Evolutionary conservation across 2,888 invertebrate genomes (phyloP).

Genomic region (Iphiclides podalirius): DNA sequence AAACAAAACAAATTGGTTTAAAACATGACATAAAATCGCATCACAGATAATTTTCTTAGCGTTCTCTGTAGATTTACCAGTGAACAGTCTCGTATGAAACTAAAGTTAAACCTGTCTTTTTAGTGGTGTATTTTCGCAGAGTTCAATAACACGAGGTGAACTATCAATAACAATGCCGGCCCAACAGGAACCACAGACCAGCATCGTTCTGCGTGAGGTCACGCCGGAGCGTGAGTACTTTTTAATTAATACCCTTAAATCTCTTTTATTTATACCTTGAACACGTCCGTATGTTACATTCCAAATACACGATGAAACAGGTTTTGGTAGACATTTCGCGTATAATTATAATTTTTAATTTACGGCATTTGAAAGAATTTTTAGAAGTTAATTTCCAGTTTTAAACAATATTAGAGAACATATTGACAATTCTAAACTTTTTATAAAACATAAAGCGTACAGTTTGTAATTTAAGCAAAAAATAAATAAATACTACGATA

Average conservation of each 20-base stretch:
- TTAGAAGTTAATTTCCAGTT: neutral
- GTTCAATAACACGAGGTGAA: constrained; percentile 23
- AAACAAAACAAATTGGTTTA: constrained; percentile 1
- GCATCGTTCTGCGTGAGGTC: constrained; percentile 60
- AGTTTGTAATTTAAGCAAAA: too few relatives aligned
- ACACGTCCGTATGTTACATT: neutral
- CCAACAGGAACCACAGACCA: constrained; percentile 47
- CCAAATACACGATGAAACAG: too few relatives aligned
- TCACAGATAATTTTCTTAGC: neutral
- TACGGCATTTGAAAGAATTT: too few relatives aligned
- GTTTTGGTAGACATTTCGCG: neutral
- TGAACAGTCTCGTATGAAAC: neutral
- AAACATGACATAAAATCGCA: constrained; percentile 20
- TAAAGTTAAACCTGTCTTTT: neutral
- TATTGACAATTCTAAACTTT: neutral
- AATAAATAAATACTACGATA: too few relatives aligned
- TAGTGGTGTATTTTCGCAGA: constrained; percentile 3
- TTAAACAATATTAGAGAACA: neutral
- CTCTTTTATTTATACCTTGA: neutral
- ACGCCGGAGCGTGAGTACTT: constrained; percentile 66
- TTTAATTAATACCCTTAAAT: neutral
- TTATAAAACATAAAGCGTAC: neutral
- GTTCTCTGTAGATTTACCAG: neutral
- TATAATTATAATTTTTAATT: neutral
- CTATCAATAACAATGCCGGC: constrained; percentile 55